Evolutionary conservation across 2,888 invertebrate genomes (phyloP), one percentile per base, ranked within the genome.

Genomic region (Synergus laeviventris): DNA sequence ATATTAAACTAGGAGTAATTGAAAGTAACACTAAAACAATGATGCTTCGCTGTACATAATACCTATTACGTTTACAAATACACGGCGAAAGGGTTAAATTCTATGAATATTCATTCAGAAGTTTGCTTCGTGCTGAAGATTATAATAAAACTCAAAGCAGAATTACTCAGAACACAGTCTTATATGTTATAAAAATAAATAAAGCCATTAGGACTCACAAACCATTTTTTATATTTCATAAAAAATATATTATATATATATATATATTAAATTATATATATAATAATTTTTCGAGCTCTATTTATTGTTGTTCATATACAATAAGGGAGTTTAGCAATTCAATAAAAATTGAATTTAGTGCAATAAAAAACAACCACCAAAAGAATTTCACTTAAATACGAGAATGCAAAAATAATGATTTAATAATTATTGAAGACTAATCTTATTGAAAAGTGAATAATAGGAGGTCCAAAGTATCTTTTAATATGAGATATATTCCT

Each of bases 21-120:
- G 5, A 59, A 59, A 59, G 24, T 24, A 14, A 24, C 24, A 59
- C 59, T 24, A 59, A 59, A 59, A 24, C 59, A 24, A 59, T 59
- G 3, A 59, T 14, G 21, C 24, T 59, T 59, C 24, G 24, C 5
- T 24, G 59, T 14, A 59, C 21, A 59, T 59, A 59, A 24, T 59
- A 59, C 21, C 12, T 59, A 59, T 24, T 24, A 59, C 2, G 12
- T 59, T 59, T 24, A 59, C 59, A 59, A 59, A 59, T 59, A 59
- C 59, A 59, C 5, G 59, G 14, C 59, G 59, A 59, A 59, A 59
- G 14, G 24, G 12, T 59, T 11, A 21, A 59, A 14, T 21, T 24
- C 14, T 21, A 59, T 59, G 59, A 59, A 59, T 59, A 59, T 59
- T 59, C 59, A 59, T 59, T 56, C 59, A 59, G 7, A 59, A 59